Percentiles rank a stretch among this genome's conserved stretches.
phyloP scores from a whole-genome alignment of 2,797 vertebrate genomes.

The Lacerta viridis region DNA sequence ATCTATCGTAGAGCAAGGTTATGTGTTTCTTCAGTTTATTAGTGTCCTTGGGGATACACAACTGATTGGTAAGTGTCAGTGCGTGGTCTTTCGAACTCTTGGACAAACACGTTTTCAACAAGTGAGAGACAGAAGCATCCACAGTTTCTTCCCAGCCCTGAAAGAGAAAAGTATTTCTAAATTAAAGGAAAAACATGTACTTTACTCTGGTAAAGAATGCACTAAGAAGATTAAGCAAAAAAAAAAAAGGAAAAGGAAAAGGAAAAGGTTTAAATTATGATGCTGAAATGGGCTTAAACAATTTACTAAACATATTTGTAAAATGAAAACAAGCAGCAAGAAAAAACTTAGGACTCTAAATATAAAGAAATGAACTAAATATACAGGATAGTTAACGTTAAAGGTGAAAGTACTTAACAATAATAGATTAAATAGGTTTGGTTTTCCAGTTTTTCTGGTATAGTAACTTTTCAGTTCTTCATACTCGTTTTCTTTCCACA shows the following conservation, averaged over 20 bases:
- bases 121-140: conserved; percentile 91
- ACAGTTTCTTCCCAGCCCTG: conserved; percentile 98
- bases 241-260: background rate
- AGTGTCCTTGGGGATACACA: conserved; percentile 90
- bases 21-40: conserved; percentile 93
- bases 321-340: background rate
- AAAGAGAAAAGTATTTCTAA: conserved; percentile 32
- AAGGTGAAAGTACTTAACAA: background rate
- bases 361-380: background rate
- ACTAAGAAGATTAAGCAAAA: conserved; percentile 12
- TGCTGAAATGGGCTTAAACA: background rate
- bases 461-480: background rate
- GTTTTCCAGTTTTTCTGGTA: background rate
- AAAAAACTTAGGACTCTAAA: fast-evolving
- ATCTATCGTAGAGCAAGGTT: conserved; percentile 90
- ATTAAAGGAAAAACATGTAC: conserved; percentile 15
- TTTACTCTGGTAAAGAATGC: background rate
- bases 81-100: conserved; percentile 94
- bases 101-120: conserved; percentile 92
- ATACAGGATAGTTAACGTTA: background rate
- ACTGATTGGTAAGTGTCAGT: conserved; percentile 82
- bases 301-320: background rate
- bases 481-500: background rate
- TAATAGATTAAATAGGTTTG: background rate
- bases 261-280: conserved; percentile 18